These are phyloP conservation scores for Acanthurus lineatus DNA, from an alignment of 2,797 vertebrate genomes.

Conservation along the genomic window DNA sequence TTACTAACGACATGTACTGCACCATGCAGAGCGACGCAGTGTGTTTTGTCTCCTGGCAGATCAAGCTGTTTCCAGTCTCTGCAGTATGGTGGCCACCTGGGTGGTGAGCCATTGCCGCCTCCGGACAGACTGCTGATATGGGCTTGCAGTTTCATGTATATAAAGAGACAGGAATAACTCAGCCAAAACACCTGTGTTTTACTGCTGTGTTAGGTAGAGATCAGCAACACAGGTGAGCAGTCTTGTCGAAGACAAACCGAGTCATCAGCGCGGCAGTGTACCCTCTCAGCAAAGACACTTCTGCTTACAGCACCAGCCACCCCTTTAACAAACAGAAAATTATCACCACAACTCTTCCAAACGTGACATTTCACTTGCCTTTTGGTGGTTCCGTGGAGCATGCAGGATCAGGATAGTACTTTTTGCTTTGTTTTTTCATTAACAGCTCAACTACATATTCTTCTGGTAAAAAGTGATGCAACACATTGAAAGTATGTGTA, in stretches of 20 bases:
- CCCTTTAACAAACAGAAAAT: conserved; percentile 56
- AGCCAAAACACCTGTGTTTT: conserved; percentile 67
- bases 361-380: conserved; percentile 56
- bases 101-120: conserved; percentile 65
- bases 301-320: conserved; percentile 41
- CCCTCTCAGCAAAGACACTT: conserved; percentile 63
- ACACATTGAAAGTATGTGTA: conserved; percentile 64
- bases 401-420: conserved; percentile 49
- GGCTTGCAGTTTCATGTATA: conserved; percentile 41
- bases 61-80: conserved; percentile 68
- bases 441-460: conserved; percentile 59
- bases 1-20: conserved; percentile 40
- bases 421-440: conserved; percentile 50
- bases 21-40: conserved; percentile 44
- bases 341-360: conserved; percentile 67
- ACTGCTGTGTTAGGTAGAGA: conserved; percentile 58
- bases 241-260: conserved; percentile 32
- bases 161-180: conserved; percentile 59
- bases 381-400: conserved; percentile 47
- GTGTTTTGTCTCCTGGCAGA: conserved; percentile 60
- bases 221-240: conserved; percentile 63
- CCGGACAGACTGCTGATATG: conserved; percentile 71
- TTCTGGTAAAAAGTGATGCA: conserved; percentile 69
- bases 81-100: conserved; percentile 67
- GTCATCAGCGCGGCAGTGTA: conserved; percentile 49